Evolutionary conservation across 2,888 invertebrate species (phyloP).

Genomic region (Arctia plantaginis): DNA sequence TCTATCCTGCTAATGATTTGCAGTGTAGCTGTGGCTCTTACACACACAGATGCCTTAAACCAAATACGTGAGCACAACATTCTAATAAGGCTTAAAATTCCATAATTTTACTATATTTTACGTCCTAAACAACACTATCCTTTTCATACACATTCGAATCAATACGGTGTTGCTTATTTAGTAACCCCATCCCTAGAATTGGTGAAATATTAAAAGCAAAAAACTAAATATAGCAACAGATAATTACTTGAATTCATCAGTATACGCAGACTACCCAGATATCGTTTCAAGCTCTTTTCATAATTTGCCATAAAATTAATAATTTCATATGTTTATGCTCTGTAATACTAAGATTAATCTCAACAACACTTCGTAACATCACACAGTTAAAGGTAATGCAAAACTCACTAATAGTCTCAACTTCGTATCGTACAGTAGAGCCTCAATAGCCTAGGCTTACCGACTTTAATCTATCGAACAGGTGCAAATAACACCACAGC

Average conservation of each 20-base stretch:
- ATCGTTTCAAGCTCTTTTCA: neutral
- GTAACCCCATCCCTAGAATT: no score
- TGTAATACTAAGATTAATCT: neutral
- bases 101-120: conserved; percentile 20
- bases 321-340: neutral
- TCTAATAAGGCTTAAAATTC: conserved; percentile 20
- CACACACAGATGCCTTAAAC: conserved; percentile 41
- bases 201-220: no score
- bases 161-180: neutral
- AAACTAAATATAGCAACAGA: no score
- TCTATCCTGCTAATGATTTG: conserved; percentile 86
- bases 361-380: neutral
- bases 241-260: no score
- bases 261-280: no score
- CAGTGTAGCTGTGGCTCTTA: conserved; percentile 67
- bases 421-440: conserved; percentile 33
- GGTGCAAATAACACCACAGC: conserved; percentile 52
- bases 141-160: neutral
- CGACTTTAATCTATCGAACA: conserved; percentile 57
- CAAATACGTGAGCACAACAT: conserved; percentile 21
- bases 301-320: neutral
- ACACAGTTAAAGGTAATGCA: neutral
- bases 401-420: conserved; percentile 30
- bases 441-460: conserved; percentile 42
- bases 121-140: conserved; percentile 29